Conservation (phyloP, 2,888 invertebrate species). For the Spisula solida region DNA sequence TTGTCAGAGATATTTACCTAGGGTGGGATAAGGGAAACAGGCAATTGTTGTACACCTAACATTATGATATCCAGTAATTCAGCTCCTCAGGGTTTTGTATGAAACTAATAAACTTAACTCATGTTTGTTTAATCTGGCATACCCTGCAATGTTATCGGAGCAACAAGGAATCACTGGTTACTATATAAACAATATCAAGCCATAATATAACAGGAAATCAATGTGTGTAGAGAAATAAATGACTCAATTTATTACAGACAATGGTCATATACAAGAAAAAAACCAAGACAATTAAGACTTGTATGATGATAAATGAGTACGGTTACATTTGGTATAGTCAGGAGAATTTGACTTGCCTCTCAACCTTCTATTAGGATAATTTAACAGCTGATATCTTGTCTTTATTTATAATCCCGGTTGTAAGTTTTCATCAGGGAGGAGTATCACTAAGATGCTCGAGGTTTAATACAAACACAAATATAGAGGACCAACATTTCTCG, state of each 20-base stretch:
- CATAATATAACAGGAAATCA: constrained; percentile 10
- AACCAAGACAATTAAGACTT: neutral
- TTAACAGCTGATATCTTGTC: too few species aligned
- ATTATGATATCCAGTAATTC: too few species aligned
- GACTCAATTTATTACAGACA: constrained; percentile 14
- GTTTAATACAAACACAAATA: too few species aligned
- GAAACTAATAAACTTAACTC: neutral
- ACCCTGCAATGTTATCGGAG: constrained; percentile 12
- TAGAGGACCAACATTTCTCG: too few species aligned
- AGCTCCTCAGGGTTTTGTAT: neutral
- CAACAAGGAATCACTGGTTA: neutral
- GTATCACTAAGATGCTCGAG: too few species aligned
- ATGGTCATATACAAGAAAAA: neutral
- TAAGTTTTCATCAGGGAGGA: too few species aligned
- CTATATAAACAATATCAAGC: constrained; percentile 8
- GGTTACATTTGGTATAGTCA: neutral
- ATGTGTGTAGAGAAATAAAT: constrained; percentile 10
- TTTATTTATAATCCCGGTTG: too few species aligned
- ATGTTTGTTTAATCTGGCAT: constrained; percentile 2
- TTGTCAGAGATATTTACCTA: too few species aligned
- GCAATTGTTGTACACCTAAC: too few species aligned
- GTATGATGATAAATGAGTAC: neutral
- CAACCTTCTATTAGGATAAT: too few species aligned
- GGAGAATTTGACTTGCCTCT: too few species aligned
- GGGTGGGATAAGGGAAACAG: too few species aligned